Evolutionary conservation across 2,797 vertebrate genomes (phyloP).

Genomic region (Syndactyla subalaris): DNA sequence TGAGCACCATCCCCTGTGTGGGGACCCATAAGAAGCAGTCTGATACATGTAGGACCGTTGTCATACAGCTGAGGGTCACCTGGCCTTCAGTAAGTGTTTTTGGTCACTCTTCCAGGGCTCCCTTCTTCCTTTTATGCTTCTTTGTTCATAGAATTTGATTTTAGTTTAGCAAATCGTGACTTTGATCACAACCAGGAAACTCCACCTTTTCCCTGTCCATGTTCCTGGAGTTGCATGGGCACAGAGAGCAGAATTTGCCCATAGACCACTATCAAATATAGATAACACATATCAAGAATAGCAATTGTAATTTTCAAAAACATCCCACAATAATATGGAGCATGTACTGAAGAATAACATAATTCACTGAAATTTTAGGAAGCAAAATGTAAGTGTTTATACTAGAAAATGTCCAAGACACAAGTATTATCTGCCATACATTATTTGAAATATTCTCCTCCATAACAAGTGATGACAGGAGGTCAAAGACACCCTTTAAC

Average conservation of each 20-base stretch:
- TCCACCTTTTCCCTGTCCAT: not conserved
- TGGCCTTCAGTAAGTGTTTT: accelerated
- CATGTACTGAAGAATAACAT: not conserved
- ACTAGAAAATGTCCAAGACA: not conserved
- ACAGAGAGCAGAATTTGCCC: not conserved
- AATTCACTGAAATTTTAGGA: not conserved
- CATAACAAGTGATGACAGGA: not conserved
- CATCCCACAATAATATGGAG: not conserved
- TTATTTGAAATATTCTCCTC: constrained; percentile 9
- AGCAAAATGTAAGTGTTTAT: not conserved
- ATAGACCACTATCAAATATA: not conserved
- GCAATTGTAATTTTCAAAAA: not conserved
- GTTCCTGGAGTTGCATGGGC: not conserved
- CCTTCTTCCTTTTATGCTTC: not conserved
- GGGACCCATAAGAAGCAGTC: not conserved
- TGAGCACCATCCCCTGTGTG: not conserved
- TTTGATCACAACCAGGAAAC: not conserved
- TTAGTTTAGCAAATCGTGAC: not conserved
- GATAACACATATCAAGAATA: not conserved
- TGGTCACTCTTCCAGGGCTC: not conserved
- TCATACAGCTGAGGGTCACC: not conserved
- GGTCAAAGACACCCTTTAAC: constrained; percentile 32
- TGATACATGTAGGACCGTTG: not conserved
- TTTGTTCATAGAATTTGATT: not conserved
- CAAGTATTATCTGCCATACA: not conserved